These are phyloP conservation scores for Conomelus anceps DNA, from an alignment of 2,888 invertebrate species.

Conservation along the genomic window DNA sequence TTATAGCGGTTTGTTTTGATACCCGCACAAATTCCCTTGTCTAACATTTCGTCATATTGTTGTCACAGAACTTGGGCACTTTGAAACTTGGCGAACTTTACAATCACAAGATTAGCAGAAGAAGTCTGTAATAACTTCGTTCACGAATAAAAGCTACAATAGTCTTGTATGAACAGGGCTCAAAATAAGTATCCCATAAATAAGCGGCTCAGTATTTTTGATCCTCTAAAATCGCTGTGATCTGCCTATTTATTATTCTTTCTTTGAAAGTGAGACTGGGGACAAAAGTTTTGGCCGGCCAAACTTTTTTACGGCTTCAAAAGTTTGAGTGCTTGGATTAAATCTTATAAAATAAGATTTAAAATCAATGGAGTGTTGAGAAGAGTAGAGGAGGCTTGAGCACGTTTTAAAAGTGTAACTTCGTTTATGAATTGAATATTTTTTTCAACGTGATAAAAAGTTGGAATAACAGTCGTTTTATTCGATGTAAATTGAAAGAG, in stretches of 20 bases:
- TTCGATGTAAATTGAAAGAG: background rate
- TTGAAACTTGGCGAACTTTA: background rate
- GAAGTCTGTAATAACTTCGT: background rate
- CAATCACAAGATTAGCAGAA: background rate
- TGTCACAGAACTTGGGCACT: background rate
- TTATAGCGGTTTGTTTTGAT: background rate
- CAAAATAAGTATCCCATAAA: background rate
- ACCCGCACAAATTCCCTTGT: background rate
- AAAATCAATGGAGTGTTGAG: background rate
- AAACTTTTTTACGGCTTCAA: background rate
- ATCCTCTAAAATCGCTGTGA: background rate
- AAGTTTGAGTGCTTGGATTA: background rate
- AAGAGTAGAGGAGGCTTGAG: too few species aligned
- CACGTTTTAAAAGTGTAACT: background rate
- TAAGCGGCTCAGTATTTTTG: background rate
- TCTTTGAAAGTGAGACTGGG: background rate
- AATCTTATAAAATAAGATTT: background rate
- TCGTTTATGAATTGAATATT: background rate
- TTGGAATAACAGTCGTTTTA: background rate
- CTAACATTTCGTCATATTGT: background rate
- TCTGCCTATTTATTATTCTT: background rate
- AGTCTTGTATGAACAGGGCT: background rate
- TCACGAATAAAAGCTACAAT: background rate
- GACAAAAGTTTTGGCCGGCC: background rate
- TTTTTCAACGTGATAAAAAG: background rate